Evolutionary conservation across 1,140 invertebrate genomes (phyloP).

Genomic region (Helicoverpa zea): DNA sequence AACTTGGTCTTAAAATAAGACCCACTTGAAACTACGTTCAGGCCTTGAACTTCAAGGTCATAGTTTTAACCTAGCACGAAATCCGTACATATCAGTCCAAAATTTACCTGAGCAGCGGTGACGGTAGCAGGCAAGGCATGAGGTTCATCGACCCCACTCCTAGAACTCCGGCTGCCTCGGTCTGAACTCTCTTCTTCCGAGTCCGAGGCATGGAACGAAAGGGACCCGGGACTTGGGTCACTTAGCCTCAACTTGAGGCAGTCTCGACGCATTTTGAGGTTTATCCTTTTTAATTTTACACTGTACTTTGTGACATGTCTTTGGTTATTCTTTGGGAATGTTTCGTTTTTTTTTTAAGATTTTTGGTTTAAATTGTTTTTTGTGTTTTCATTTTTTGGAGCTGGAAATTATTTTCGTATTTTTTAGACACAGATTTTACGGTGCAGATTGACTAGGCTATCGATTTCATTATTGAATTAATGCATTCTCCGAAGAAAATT

Average conservation of each 20-base stretch:
- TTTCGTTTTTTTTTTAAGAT: slow-evolving; percentile 52
- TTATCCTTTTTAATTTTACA: slow-evolving; percentile 51
- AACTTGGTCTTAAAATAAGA: too few relatives aligned
- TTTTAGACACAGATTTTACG: background rate
- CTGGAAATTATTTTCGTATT: background rate
- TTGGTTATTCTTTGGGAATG: slow-evolving; percentile 67
- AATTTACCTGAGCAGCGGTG: slow-evolving; percentile 69
- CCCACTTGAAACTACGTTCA: too few relatives aligned
- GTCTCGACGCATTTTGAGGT: slow-evolving; percentile 78
- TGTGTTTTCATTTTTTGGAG: slow-evolving; percentile 15
- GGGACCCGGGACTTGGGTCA: slow-evolving; percentile 74
- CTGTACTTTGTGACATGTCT: slow-evolving; percentile 58
- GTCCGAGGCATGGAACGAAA: slow-evolving; percentile 78
- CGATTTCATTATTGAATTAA: background rate
- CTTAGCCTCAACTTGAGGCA: slow-evolving; percentile 83
- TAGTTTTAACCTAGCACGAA: too few relatives aligned
- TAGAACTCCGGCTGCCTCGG: slow-evolving; percentile 62
- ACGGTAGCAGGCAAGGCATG: slow-evolving; percentile 65
- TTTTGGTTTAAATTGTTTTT: slow-evolving; percentile 33
- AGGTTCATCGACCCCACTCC: slow-evolving; percentile 61
- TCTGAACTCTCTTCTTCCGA: slow-evolving; percentile 81
- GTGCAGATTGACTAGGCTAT: slow-evolving; percentile 4
- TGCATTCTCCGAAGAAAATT: background rate
- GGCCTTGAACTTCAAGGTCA: too few relatives aligned
- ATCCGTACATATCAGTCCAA: too few relatives aligned